Base-by-base conservation (phyloP, 2,113 vertebrate genomes). In the Chaenocephalus aceratus region DNA sequence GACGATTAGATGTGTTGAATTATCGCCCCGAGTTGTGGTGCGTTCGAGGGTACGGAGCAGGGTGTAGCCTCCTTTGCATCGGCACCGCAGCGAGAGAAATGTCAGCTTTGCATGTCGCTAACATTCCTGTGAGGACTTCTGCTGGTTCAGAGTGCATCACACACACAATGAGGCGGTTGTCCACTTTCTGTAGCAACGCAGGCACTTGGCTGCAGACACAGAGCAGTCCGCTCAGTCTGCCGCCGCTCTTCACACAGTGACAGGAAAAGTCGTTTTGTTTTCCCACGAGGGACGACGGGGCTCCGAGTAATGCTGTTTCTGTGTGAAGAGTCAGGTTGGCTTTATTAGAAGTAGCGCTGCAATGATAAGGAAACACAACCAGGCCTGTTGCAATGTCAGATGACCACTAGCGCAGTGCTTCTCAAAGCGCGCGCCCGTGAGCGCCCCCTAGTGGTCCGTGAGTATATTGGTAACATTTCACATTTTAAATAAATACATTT, bases 161-260 rank as follows among this genome's bases (percentile, higher is more conserved):
- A 74, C 16, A 58, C 14, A 92, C 88, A 93, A 90, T 86, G 84
- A 83, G 56, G 82, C 81, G 62, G 89, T 87, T 94, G 88, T 91
- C 84, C 65, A 18, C 58, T 36, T 77, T 65, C 77, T 64, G 65
- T 77, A 7, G 66, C 66, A 73, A 87, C 71, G 26, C 61, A n/a
- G 53, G 56, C 56, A 62, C 30, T 73, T 77, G 75, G 65, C 72
- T 41, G 75, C 76, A 85, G 75, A 65, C 71, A 80, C 57, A 69
- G 34, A 77, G 70, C 89, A 91, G 86, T 91, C 88, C 85, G 80
- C 71, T 77, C 86, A 77, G 81, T 88, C 73, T 81, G 21, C 21
- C 21, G 71, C 65, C 90, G 79, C 72, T 76, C 71, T 79, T 82
- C 54, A 66, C 79, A 88, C 59, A 45, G 13, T 74, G 72, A 84